Percentiles rank a stretch among this genome's conserved stretches.
phyloP scores from a whole-genome alignment of 2,888 invertebrate species.

The Protonemura montana region DNA sequence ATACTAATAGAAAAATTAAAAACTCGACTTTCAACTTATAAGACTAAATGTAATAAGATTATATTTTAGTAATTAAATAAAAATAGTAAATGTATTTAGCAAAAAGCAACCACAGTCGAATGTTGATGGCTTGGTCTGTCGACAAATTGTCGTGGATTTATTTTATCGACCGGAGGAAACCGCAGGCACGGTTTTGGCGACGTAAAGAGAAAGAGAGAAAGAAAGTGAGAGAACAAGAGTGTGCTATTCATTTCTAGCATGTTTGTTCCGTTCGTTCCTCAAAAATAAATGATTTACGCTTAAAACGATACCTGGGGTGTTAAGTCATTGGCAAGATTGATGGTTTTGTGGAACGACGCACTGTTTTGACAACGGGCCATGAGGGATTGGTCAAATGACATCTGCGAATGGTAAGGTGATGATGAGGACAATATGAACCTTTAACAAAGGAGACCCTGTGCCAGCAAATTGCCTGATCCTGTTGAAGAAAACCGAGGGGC shows the following conservation, averaged over 20 bases:
- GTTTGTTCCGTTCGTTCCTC: background rate
- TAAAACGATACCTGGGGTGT: background rate
- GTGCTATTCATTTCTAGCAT: background rate
- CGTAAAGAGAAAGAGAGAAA: background rate
- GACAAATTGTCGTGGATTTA: background rate
- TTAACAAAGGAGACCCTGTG: too few relatives aligned
- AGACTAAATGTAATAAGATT: conserved; percentile 14
- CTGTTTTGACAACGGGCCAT: too few relatives aligned
- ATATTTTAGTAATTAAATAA: conserved; percentile 28
- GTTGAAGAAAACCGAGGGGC: too few relatives aligned
- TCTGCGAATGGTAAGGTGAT: too few relatives aligned
- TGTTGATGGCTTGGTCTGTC: background rate
- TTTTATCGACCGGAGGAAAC: background rate
- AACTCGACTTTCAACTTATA: conserved; percentile 13
- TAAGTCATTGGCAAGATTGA: too few relatives aligned
- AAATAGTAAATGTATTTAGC: background rate
- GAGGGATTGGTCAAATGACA: too few relatives aligned
- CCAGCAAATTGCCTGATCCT: too few relatives aligned
- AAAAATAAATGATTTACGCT: conserved; percentile 23
- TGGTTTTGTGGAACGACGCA: too few relatives aligned
- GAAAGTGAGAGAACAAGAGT: background rate
- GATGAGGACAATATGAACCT: too few relatives aligned
- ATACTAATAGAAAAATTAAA: background rate
- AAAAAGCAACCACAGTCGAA: background rate
- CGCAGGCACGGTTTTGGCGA: conserved; percentile 18